Evolutionary conservation across 2,888 invertebrate species (phyloP).

Genomic region (Operophtera brumata): DNA sequence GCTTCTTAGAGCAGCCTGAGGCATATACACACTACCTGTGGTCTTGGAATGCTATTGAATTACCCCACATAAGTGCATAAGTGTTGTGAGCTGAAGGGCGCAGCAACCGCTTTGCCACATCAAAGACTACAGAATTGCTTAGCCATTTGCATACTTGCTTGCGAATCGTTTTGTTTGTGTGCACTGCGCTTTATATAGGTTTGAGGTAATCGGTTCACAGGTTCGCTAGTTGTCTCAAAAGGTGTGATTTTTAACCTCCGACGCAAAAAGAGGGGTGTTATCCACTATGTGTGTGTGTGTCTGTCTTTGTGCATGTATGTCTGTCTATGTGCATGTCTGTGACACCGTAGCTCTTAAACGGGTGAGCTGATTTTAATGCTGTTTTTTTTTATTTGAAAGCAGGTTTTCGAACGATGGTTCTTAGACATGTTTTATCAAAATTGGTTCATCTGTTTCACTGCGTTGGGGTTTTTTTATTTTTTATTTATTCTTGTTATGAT

Average conservation of each 20-base stretch:
- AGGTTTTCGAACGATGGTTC: too few relatives aligned
- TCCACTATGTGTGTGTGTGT: too few relatives aligned
- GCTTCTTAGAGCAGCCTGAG: background rate
- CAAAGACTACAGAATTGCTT: conserved; percentile 33
- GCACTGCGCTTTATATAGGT: conserved; percentile 23
- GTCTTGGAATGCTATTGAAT: conserved; percentile 25
- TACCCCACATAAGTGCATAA: conserved; percentile 25
- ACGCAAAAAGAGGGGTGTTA: too few relatives aligned
- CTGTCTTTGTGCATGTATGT: too few relatives aligned
- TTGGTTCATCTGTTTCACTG: too few relatives aligned
- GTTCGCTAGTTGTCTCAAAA: background rate
- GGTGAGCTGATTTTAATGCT: too few relatives aligned
- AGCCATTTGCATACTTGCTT: conserved; percentile 32
- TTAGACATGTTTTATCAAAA: too few relatives aligned
- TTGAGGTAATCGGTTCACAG: conserved; percentile 23
- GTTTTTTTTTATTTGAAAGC: too few relatives aligned
- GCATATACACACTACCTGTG: conserved; percentile 19
- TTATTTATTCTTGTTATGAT: too few relatives aligned
- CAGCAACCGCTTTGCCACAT: conserved; percentile 25
- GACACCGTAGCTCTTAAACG: too few relatives aligned
- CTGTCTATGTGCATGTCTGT: too few relatives aligned
- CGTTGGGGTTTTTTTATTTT: too few relatives aligned
- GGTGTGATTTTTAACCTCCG: background rate
- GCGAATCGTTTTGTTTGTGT: conserved; percentile 24
- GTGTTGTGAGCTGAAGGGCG: background rate